phyloP scores from a whole-genome alignment of 2,797 vertebrate genomes.

The Catamblyrhynchus diadema region DNA sequence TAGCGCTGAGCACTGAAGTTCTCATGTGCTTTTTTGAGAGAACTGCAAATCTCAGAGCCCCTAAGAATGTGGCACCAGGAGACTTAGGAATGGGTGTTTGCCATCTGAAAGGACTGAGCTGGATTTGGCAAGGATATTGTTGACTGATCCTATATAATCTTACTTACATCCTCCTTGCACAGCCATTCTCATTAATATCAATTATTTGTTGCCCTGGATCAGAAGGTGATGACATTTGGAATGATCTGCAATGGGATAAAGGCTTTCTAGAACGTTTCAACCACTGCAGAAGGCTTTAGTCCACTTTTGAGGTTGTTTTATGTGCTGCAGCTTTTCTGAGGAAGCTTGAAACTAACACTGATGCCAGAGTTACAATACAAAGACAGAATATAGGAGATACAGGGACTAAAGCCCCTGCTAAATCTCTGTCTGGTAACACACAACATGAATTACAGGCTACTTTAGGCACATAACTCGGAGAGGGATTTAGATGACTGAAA shows the following conservation, averaged over 20 bases:
- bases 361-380: background rate
- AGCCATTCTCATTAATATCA: background rate
- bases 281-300: background rate
- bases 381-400: background rate
- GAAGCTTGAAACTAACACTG: background rate
- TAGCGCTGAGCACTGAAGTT: background rate
- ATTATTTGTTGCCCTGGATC: constrained; percentile 30
- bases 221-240: constrained; percentile 17
- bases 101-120: background rate
- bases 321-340: background rate
- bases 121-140: background rate
- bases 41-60: background rate
- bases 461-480: background rate
- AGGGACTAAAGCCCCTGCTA: background rate
- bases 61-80: background rate
- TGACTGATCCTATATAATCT: background rate
- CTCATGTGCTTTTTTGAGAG: background rate
- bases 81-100: background rate
- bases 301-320: background rate
- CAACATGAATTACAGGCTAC: background rate
- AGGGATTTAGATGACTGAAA: background rate
- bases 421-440: background rate
- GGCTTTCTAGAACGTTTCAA: background rate
- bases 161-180: background rate
- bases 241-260: background rate